phyloP scores from a whole-genome alignment of 1,140 invertebrate genomes.

The Micrasema longulum region DNA sequence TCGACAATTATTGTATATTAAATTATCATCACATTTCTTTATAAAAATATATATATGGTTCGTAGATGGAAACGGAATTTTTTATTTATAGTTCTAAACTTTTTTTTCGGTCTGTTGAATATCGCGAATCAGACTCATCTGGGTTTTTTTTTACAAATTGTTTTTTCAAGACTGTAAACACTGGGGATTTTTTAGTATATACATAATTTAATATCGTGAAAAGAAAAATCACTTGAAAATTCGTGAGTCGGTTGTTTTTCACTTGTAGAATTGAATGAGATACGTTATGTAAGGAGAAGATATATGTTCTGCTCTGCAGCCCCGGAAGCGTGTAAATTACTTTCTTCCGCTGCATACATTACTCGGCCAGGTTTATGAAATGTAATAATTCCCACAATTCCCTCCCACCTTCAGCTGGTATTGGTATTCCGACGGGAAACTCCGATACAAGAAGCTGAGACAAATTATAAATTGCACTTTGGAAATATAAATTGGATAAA shows the following conservation, averaged over 20 bases:
- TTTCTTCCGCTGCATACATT: not conserved
- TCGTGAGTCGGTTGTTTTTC: not conserved
- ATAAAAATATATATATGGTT: too few species aligned
- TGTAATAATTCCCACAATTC: not conserved
- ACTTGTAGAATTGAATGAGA: slow-evolving; percentile 6
- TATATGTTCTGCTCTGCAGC: not conserved
- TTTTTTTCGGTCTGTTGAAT: too few species aligned
- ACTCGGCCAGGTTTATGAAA: not conserved
- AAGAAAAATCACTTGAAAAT: too few species aligned
- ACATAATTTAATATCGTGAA: too few species aligned
- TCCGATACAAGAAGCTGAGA: slow-evolving; percentile 35
- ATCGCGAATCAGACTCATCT: too few species aligned
- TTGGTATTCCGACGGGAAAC: slow-evolving; percentile 29
- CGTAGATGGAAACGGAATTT: too few species aligned
- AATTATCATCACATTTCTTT: too few species aligned
- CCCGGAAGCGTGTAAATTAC: not conserved
- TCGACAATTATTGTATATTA: too few species aligned
- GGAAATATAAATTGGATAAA: slow-evolving; percentile 47
- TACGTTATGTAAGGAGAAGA: not conserved
- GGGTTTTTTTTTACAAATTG: too few species aligned
- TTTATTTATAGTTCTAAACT: too few species aligned
- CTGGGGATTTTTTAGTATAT: too few species aligned
- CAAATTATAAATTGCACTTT: slow-evolving; percentile 46
- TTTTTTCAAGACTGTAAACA: too few species aligned
- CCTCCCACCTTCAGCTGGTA: not conserved